Conservation (phyloP, 2,888 invertebrate genomes). For the Gandaritis pyraliata region DNA sequence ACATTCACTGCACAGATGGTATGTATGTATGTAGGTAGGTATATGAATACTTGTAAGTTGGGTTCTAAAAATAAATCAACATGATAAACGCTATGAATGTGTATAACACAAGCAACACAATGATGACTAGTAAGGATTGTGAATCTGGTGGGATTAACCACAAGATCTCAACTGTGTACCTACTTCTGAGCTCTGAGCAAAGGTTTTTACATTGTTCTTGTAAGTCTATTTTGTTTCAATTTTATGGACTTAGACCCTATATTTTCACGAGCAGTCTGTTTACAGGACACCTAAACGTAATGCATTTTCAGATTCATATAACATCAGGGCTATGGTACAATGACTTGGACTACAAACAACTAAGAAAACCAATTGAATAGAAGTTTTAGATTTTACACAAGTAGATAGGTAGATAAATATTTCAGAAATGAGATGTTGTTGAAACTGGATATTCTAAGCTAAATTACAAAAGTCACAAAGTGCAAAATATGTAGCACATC, state of each 20-base stretch:
- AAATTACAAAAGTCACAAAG: slow-evolving; percentile 17
- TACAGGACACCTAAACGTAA: not conserved
- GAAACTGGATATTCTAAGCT: not conserved
- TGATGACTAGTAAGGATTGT: slow-evolving; percentile 64
- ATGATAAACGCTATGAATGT: slow-evolving; percentile 79
- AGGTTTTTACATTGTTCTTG: not conserved
- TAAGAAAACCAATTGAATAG: slow-evolving; percentile 5
- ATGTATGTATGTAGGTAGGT: slow-evolving; percentile 26
- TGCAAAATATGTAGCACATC: slow-evolving; percentile 17
- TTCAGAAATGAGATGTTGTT: slow-evolving; percentile 21
- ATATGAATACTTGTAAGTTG: slow-evolving; percentile 39
- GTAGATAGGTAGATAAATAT: slow-evolving; percentile 27
- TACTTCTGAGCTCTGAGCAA: not conserved
- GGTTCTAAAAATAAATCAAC: slow-evolving; percentile 80
- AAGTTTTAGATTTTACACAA: slow-evolving; percentile 19
- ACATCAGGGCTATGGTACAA: too few relatives aligned
- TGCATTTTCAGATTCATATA: too few relatives aligned
- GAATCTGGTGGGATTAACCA: slow-evolving; percentile 66
- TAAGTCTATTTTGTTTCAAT: not conserved
- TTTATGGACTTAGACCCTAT: slow-evolving; percentile 5
- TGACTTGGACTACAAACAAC: not conserved
- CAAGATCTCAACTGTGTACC: slow-evolving; percentile 8
- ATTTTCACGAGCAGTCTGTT: not conserved
- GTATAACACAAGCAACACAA: slow-evolving; percentile 74
- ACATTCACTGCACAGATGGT: slow-evolving; percentile 63